A percentile compares a stretch with the other conserved stretches of the same genome.
Conservation (phyloP, 2,113 vertebrate genomes). For the Acrocephalus kingi region DNA sequence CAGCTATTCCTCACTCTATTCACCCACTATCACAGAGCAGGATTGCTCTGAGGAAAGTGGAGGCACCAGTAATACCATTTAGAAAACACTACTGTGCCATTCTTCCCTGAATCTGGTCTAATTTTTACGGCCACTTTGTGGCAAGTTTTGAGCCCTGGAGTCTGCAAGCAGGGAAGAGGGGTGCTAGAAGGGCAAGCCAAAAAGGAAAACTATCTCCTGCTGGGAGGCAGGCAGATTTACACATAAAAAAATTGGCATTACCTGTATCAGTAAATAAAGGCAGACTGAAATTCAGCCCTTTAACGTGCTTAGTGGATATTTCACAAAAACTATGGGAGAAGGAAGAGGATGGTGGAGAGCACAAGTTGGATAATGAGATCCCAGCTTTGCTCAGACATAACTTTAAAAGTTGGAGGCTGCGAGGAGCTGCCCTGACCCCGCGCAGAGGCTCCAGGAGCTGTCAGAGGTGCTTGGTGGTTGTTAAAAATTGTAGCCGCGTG, state of each 20-base stretch:
- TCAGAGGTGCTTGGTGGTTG: background rate
- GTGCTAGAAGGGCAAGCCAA: background rate
- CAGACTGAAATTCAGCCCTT: background rate
- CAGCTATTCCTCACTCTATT: background rate
- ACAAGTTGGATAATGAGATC: background rate
- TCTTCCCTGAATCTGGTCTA: background rate
- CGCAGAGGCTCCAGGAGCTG: background rate
- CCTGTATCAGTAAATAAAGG: background rate
- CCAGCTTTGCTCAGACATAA: background rate
- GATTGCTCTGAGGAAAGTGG: background rate
- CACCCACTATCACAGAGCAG: background rate
- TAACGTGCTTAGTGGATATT: background rate
- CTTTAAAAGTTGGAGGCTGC: conserved; percentile 31
- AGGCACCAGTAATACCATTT: background rate
- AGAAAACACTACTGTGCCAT: background rate
- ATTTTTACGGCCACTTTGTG: background rate
- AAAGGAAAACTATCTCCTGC: background rate
- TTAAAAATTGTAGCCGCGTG: background rate
- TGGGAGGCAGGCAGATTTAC: background rate
- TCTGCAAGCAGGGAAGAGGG: background rate
- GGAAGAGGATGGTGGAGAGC: background rate
- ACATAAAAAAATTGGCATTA: background rate
- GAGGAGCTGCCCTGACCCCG: background rate
- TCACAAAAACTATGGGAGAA: background rate
- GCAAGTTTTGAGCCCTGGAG: background rate